Conservation (phyloP, 2,113 vertebrate species). For the Rhabdornis inornatus region DNA sequence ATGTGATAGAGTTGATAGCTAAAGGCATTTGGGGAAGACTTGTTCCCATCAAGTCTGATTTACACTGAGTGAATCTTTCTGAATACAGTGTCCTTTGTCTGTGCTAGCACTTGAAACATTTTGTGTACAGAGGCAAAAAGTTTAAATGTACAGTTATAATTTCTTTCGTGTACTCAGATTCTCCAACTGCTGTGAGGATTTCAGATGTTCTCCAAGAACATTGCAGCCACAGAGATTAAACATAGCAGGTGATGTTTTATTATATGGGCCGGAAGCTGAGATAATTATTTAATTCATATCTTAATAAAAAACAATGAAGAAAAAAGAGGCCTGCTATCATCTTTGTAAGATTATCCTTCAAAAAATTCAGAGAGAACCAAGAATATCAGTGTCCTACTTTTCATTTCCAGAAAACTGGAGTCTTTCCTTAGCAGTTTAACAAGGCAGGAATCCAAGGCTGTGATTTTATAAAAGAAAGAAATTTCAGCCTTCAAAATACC, state of each 20-base stretch:
- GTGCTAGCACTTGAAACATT: neutral
- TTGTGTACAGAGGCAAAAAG: neutral
- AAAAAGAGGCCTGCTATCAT: neutral
- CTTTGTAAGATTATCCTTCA: neutral
- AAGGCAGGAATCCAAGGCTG: neutral
- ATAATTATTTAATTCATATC: constrained; percentile 12
- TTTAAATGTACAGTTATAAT: neutral
- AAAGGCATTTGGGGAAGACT: neutral
- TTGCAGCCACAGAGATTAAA: neutral
- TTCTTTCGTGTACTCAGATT: neutral
- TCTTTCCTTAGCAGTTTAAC: neutral
- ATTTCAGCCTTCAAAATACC: neutral
- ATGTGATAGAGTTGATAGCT: neutral
- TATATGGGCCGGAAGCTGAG: constrained; percentile 7
- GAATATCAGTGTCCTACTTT: neutral
- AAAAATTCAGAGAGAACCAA: neutral
- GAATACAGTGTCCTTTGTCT: neutral
- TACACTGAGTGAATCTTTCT: neutral
- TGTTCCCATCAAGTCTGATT: neutral
- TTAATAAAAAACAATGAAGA: neutral
- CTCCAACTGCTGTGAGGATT: neutral
- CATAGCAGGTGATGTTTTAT: neutral
- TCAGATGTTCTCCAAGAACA: neutral
- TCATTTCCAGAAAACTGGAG: neutral
- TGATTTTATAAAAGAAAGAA: neutral